phyloP scores from a whole-genome alignment of 2,888 invertebrate genomes.

The Urechis unicinctus region DNA sequence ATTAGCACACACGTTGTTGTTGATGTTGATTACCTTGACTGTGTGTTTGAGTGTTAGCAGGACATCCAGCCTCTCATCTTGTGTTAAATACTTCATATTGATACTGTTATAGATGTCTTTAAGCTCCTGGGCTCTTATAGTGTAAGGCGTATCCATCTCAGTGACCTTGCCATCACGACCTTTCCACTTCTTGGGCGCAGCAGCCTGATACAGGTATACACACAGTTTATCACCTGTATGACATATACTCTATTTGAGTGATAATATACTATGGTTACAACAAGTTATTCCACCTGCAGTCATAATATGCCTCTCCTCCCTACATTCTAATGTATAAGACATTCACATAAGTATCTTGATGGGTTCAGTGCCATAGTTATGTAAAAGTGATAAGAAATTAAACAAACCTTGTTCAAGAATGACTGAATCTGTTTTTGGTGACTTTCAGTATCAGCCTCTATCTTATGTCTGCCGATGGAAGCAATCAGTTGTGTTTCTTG shows the following conservation, averaged over 20 bases:
- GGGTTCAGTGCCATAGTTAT: no score
- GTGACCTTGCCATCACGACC: constrained; percentile 65
- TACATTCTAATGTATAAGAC: no score
- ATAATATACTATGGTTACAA: neutral
- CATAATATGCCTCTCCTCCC: no score
- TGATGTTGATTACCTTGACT: constrained; percentile 55
- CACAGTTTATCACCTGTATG: neutral
- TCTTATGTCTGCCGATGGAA: constrained; percentile 49
- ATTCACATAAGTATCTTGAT: no score
- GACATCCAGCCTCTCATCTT: constrained; percentile 65
- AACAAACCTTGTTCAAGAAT: constrained; percentile 44
- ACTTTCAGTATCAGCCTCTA: constrained; percentile 41
- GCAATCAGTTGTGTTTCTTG: constrained; percentile 50
- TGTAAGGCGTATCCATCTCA: constrained; percentile 74
- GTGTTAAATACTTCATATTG: constrained; percentile 55
- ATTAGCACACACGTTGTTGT: no score
- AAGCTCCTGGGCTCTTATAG: constrained; percentile 70
- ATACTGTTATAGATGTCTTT: constrained; percentile 68
- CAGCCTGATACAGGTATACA: constrained; percentile 29
- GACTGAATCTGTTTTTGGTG: constrained; percentile 38
- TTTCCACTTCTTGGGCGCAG: constrained; percentile 65
- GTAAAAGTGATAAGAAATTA: no score
- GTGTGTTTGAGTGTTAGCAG: constrained; percentile 66
- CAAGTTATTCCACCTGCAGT: no score
- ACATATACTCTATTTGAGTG: neutral